phyloP scores from a whole-genome alignment of 2,113 vertebrate species.

The Ciconia maguari region DNA sequence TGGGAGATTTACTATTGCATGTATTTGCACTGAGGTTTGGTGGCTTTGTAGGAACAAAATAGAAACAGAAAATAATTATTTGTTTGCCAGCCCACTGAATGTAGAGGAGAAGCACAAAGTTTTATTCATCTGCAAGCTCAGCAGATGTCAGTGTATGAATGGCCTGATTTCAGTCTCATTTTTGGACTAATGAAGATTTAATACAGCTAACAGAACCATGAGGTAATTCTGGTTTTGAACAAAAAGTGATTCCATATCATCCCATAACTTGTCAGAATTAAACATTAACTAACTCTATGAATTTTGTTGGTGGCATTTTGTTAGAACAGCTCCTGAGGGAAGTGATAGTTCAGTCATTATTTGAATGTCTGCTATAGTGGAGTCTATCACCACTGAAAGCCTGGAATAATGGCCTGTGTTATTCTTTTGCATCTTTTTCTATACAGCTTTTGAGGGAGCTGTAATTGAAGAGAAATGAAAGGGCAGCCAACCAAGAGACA shows the following conservation, averaged over 20 bases:
- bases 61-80: slow-evolving; percentile 68
- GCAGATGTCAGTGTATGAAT: slow-evolving; percentile 69
- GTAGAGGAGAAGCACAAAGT: slow-evolving; percentile 56
- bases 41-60: slow-evolving; percentile 29
- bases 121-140: slow-evolving; percentile 70
- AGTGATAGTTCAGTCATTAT: slow-evolving; percentile 14
- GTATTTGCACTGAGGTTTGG: slow-evolving; percentile 30
- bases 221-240: slow-evolving; percentile 37
- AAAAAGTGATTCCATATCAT: slow-evolving; percentile 47
- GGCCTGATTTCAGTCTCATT: slow-evolving; percentile 54
- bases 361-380: slow-evolving; percentile 16
- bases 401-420: slow-evolving; percentile 50
- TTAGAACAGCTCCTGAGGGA: slow-evolving; percentile 17
- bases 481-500: slow-evolving; percentile 49
- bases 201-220: slow-evolving; percentile 27
- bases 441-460: slow-evolving; percentile 54
- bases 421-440: slow-evolving; percentile 65
- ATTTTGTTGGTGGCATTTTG: slow-evolving; percentile 23
- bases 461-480: slow-evolving; percentile 60
- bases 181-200: slow-evolving; percentile 62
- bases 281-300: neutral
- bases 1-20: slow-evolving; percentile 49
- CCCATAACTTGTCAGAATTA: slow-evolving; percentile 9
- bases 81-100: slow-evolving; percentile 58
- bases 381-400: slow-evolving; percentile 52